Evolutionary conservation across 2,888 invertebrate species (phyloP).

Genomic region (Cheilosia vernalis): DNA sequence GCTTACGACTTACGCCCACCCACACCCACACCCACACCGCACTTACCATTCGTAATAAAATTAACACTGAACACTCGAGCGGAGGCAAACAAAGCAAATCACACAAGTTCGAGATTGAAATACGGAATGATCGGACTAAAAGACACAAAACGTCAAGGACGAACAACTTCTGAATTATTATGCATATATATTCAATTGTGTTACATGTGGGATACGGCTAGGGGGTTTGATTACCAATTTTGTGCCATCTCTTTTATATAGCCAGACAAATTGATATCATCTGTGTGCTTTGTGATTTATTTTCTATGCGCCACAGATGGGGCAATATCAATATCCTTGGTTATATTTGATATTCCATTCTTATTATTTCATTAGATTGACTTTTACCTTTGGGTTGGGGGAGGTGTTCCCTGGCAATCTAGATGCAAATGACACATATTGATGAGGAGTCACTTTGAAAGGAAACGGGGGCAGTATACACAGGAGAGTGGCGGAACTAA

Average conservation of each 20-base stretch:
- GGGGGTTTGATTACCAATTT: constrained; percentile 34
- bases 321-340: constrained; percentile 38
- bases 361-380: constrained; percentile 45
- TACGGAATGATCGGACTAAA: neutral
- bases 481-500: too few relatives aligned
- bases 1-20: neutral
- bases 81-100: neutral
- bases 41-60: neutral
- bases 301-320: constrained; percentile 18
- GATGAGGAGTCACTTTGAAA: neutral
- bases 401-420: neutral
- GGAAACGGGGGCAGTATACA: too few relatives aligned
- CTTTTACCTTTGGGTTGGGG: constrained; percentile 41
- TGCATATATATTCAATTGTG: constrained; percentile 35
- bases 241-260: constrained; percentile 19
- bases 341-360: constrained; percentile 38
- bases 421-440: neutral
- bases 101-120: neutral
- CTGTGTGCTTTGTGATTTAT: constrained; percentile 40
- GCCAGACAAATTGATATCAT: constrained; percentile 52
- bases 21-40: neutral
- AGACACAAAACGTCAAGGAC: constrained; percentile 3
- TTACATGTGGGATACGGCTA: constrained; percentile 12
- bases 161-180: constrained; percentile 28
- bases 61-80: neutral